Evolutionary conservation across 1,140 invertebrate species (phyloP).

Genomic region (Argopecten irradians): DNA sequence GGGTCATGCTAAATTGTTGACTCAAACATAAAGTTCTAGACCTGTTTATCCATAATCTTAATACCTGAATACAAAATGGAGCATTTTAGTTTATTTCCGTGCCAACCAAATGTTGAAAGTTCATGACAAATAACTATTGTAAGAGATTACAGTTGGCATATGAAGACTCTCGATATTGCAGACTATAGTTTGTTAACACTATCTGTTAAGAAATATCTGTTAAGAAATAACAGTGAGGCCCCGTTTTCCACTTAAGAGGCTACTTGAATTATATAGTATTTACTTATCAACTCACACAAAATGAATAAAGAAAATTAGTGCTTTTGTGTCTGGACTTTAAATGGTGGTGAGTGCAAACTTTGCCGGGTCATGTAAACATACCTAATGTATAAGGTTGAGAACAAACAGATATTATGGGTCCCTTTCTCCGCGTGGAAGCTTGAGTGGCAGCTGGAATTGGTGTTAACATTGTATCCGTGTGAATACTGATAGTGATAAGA

Average conservation of each 20-base stretch:
- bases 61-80: too few species aligned
- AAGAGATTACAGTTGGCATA: not conserved
- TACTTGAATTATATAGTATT: not conserved
- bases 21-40: too few species aligned
- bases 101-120: slow-evolving; percentile 6
- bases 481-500: not conserved
- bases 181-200: not conserved
- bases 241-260: not conserved
- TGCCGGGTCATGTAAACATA: not conserved
- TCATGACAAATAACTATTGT: not conserved
- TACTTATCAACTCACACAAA: not conserved
- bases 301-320: not conserved
- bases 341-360: not conserved
- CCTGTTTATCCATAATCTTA: too few species aligned
- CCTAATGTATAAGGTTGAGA: not conserved
- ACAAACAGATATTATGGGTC: not conserved
- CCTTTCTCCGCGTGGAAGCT: not conserved
- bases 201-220: not conserved
- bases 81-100: too few species aligned
- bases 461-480: not conserved
- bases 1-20: too few species aligned
- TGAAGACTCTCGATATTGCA: not conserved
- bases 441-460: not conserved
- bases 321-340: not conserved
- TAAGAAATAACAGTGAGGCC: not conserved